Evolutionary conservation across 2,797 vertebrate species (phyloP).

Genomic region (Amphiprion clarkii): DNA sequence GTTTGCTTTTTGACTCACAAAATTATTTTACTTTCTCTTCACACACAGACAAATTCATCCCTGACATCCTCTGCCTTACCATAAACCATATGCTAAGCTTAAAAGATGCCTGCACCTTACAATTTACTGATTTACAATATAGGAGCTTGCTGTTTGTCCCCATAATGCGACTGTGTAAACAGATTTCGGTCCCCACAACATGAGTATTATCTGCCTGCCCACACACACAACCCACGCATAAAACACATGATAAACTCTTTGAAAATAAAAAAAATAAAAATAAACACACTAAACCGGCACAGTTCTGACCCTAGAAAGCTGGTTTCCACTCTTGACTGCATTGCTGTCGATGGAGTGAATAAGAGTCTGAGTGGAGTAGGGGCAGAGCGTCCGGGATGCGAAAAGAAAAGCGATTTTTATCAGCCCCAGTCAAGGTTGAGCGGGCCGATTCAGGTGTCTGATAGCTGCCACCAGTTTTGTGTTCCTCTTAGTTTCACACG

Average conservation of each 20-base stretch:
- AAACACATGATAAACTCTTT: neutral
- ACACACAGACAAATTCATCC: too few relatives aligned
- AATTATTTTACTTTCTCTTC: neutral
- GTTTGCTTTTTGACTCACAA: neutral
- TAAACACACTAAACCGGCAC: neutral
- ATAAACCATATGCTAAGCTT: too few relatives aligned
- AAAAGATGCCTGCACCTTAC: too few relatives aligned
- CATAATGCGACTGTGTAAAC: too few relatives aligned
- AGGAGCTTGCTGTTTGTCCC: too few relatives aligned
- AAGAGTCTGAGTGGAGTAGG: conserved; percentile 20
- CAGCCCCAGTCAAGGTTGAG: conserved; percentile 48
- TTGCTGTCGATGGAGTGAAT: conserved; percentile 25
- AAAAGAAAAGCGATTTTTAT: conserved; percentile 49
- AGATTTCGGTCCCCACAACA: too few relatives aligned
- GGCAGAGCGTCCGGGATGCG: conserved; percentile 22
- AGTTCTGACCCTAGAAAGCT: conserved; percentile 12
- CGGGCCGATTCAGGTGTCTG: conserved; percentile 63
- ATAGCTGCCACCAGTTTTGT: conserved; percentile 56
- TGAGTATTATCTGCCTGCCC: too few relatives aligned
- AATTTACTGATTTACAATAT: too few relatives aligned
- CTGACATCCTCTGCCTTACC: too few relatives aligned
- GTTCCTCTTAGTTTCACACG: conserved; percentile 58
- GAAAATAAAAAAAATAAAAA: conserved; percentile 5
- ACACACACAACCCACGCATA: neutral
- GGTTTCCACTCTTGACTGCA: conserved; percentile 20